Evolutionary conservation across 2,113 vertebrate genomes (phyloP), one percentile per base, ranked within the genome.

Genomic region (Bubo scandiacus): DNA sequence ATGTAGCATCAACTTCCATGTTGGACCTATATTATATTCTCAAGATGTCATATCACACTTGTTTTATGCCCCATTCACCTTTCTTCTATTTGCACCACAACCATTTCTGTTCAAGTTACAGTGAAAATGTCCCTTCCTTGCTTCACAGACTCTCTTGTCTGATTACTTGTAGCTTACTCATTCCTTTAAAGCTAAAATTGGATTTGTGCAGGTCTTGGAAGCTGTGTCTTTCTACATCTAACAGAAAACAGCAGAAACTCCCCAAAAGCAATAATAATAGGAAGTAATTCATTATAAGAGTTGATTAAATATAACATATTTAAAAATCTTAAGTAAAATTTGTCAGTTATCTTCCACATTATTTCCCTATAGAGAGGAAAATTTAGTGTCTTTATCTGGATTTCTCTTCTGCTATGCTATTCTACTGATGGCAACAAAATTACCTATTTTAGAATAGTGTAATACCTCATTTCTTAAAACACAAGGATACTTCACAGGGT

Each of bases 51-150:
- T 2, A 14, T 5, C 55, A 21, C 23, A 26, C 12, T 8, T 4
- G 0, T 22, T 3, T 47, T 18, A 15, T 27, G 38, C 7, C 29
- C 47, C 1, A 1, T 42, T 58, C 71, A 45, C 25, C 12, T 45
- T 45, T 14, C n/a, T 55, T 15, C 36, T 14, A 10, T 62, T n/a
- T 81, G 20, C 36, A 70, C 17, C 23, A 52, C 49, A 59, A 18
- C 5, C 11, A 11, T 32, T 61, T 55, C 58, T 68, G 47, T 18
- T 26, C 40, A 22, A 57, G 40, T 57, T 49, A 34, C 57, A 29
- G 36, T 6, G 59, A 43, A 63, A 26, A 4, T 12, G 57, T 43
- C 15, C 45, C 43, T 70, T 70, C 26, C 23, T 59, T 57, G 51
- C 62, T 74, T 74, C 73, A 70, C 23, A 59, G 43, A 5, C 16